Evolutionary conservation across 2,113 vertebrate genomes (phyloP).

Genomic region (Sminthopsis crassicaudata): DNA sequence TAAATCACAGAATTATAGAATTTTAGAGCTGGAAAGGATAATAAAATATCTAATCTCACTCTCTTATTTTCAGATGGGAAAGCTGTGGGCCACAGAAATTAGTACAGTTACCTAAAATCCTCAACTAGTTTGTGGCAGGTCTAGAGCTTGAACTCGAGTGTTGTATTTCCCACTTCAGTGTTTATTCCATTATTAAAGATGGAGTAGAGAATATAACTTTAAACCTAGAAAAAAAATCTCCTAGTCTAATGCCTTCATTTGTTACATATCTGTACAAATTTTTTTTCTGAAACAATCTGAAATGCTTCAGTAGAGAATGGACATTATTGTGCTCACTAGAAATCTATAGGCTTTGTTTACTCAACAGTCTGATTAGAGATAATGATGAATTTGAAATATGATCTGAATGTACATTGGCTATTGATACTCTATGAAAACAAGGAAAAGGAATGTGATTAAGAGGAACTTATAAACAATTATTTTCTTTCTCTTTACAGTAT

Average conservation of each 20-base stretch:
- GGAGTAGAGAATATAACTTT: neutral
- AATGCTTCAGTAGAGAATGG: constrained; percentile 51
- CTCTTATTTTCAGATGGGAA: neutral
- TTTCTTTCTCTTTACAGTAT: constrained; percentile 61
- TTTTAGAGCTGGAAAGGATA: neutral
- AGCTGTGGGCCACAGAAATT: neutral
- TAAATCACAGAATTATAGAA: neutral
- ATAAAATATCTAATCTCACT: neutral
- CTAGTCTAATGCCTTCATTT: neutral
- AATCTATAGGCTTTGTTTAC: constrained; percentile 36
- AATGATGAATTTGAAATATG: constrained; percentile 50
- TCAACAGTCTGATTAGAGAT: constrained; percentile 55
- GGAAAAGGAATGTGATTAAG: neutral
- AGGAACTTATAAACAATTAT: constrained; percentile 36
- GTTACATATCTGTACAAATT: neutral
- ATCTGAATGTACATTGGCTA: constrained; percentile 14
- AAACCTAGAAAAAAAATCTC: neutral
- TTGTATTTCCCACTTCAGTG: neutral
- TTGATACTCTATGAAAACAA: constrained; percentile 53
- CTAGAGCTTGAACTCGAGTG: neutral
- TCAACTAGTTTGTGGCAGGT: neutral
- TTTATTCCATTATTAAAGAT: neutral
- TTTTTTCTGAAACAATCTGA: constrained; percentile 48
- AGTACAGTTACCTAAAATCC: neutral
- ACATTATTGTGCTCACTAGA: constrained; percentile 20